A percentile compares a stretch with the other conserved stretches of the same genome.
These are phyloP conservation scores for Cinclus mexicanus DNA, from an alignment of 2,113 vertebrate species.

Conservation along the genomic window DNA sequence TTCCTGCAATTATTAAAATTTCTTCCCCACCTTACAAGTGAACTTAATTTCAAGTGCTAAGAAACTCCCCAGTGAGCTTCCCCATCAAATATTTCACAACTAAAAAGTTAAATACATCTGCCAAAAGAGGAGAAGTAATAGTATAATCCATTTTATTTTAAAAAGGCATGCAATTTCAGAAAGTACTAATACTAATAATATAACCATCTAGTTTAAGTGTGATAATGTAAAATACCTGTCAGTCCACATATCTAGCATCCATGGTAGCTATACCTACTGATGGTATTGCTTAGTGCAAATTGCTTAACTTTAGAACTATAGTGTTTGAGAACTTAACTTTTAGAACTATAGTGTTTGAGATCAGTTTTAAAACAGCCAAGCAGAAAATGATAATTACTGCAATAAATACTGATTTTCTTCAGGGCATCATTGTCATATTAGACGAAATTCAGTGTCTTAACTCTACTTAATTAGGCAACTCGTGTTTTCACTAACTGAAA, in stretches of 20 bases:
- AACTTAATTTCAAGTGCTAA: slow-evolving; percentile 66
- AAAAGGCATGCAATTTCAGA: slow-evolving; percentile 60
- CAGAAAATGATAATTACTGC: slow-evolving; percentile 29
- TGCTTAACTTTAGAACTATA: slow-evolving; percentile 14
- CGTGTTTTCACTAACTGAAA: not conserved
- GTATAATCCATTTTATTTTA: slow-evolving; percentile 65
- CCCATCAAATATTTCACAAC: slow-evolving; percentile 66
- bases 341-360: slow-evolving; percentile 7
- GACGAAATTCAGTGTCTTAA: not conserved
- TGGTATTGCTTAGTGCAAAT: not conserved
- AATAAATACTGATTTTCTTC: slow-evolving; percentile 44
- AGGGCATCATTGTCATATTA: not conserved
- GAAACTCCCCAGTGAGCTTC: slow-evolving; percentile 60
- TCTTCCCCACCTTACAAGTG: slow-evolving; percentile 53
- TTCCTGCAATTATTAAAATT: slow-evolving; percentile 66
- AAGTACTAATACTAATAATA: slow-evolving; percentile 64
- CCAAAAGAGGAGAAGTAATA: slow-evolving; percentile 60
- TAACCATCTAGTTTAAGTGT: slow-evolving; percentile 47
- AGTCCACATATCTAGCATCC: slow-evolving; percentile 41
- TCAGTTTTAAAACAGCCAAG: slow-evolving; percentile 19
- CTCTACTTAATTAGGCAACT: slow-evolving; percentile 17
- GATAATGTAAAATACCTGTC: slow-evolving; percentile 21
- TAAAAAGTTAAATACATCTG: slow-evolving; percentile 65
- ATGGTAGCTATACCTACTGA: slow-evolving; percentile 1
- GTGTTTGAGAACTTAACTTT: slow-evolving; percentile 15